phyloP scores from a whole-genome alignment of 53 echinoderm and acorn worm species.

The Echinarachnius parma region DNA sequence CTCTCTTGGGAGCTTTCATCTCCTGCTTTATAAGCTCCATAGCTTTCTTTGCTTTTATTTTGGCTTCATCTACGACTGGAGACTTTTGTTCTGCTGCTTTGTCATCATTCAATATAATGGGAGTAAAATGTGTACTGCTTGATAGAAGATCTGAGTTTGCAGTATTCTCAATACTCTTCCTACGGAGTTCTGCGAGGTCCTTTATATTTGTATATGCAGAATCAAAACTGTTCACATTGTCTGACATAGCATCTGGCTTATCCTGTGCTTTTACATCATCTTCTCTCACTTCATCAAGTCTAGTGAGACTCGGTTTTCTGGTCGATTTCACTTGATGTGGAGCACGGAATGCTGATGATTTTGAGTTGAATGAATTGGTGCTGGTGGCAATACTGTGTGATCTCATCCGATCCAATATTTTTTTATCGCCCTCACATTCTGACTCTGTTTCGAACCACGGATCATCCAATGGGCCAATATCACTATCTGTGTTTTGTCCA shows the following conservation, averaged over 20 bases:
- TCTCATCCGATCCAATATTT: constrained; percentile 42
- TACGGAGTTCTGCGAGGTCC: constrained; percentile 54
- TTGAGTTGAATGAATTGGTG: constrained; percentile 53
- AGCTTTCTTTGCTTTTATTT: constrained; percentile 84
- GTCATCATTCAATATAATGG: constrained; percentile 62
- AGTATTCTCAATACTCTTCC: constrained; percentile 32
- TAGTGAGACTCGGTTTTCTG: constrained; percentile 21
- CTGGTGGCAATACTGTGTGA: constrained; percentile 68
- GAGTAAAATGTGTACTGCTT: constrained; percentile 72
- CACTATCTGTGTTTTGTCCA: constrained; percentile 18
- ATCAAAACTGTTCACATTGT: not conserved
- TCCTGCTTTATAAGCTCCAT: constrained; percentile 87
- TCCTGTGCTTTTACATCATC: constrained; percentile 26
- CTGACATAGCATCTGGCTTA: not conserved
- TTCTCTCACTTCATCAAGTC: constrained; percentile 27
- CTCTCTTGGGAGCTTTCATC: constrained; percentile 58
- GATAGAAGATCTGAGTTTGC: constrained; percentile 32
- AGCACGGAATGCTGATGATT: constrained; percentile 65
- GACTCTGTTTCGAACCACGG: constrained; percentile 66
- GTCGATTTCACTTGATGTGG: constrained; percentile 18
- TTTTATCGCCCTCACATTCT: constrained; percentile 16
- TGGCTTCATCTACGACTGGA: constrained; percentile 55
- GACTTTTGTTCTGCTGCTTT: constrained; percentile 38
- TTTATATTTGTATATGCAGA: constrained; percentile 47
- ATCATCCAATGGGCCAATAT: constrained; percentile 53